These are phyloP conservation scores for Argyresthia albistria DNA, from an alignment of 2,888 invertebrate species.

Conservation along the genomic window DNA sequence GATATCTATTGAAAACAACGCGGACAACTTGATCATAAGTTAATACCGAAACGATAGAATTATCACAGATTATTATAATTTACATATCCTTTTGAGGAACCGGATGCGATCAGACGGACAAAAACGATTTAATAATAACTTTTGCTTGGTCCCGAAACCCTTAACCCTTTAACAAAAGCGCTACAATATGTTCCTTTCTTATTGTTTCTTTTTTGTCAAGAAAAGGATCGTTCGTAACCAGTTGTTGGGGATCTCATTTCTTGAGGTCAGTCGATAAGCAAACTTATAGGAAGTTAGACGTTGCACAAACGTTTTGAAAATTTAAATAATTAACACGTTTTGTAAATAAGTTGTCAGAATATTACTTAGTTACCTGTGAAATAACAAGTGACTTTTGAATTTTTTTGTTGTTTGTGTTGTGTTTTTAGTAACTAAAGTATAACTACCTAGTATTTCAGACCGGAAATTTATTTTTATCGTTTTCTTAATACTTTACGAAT, in stretches of 20 bases:
- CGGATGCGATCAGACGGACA: slow-evolving; percentile 66
- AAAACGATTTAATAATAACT: slow-evolving; percentile 71
- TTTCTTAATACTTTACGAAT: neutral
- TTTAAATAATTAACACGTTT: slow-evolving; percentile 2
- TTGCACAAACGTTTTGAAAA: slow-evolving; percentile 14
- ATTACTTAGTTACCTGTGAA: too few species aligned
- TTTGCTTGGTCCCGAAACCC: slow-evolving; percentile 43
- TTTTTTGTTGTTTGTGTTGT: too few species aligned
- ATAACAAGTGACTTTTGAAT: too few species aligned
- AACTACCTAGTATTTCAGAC: too few species aligned
- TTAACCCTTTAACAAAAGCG: slow-evolving; percentile 68
- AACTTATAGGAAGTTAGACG: slow-evolving; percentile 42
- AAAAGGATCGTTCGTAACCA: slow-evolving; percentile 60
- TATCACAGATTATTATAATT: slow-evolving; percentile 68
- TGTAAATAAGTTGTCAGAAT: too few species aligned
- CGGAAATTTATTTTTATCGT: too few species aligned
- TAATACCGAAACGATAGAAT: slow-evolving; percentile 65
- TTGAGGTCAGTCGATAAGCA: slow-evolving; percentile 60
- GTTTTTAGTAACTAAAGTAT: too few species aligned
- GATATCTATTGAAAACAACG: slow-evolving; percentile 15
- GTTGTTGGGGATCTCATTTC: slow-evolving; percentile 43
- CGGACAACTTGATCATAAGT: slow-evolving; percentile 61
- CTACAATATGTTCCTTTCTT: slow-evolving; percentile 62
- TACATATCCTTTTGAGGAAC: slow-evolving; percentile 61
- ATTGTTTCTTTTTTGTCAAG: slow-evolving; percentile 45